phyloP scores from a whole-genome alignment of 2,113 vertebrate genomes.

The Oreotrochilus melanogaster region DNA sequence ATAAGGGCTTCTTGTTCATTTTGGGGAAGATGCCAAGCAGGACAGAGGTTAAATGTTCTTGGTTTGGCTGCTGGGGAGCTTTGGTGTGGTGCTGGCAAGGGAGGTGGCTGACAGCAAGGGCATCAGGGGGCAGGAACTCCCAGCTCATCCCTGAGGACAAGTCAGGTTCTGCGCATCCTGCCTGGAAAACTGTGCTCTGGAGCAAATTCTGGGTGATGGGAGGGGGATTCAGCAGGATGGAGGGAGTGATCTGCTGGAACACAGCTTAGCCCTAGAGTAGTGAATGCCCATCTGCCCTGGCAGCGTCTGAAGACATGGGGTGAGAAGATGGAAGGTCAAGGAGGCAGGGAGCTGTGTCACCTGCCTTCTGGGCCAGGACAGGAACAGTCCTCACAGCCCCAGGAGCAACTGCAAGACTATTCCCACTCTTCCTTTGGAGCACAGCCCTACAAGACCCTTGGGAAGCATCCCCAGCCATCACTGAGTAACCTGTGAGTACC shows the following conservation, averaged over 20 bases:
- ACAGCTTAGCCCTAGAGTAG: neutral
- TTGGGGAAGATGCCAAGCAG: neutral
- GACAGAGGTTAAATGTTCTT: neutral
- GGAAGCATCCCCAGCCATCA: neutral
- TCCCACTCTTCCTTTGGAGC: neutral
- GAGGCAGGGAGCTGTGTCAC: neutral
- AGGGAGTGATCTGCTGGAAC: neutral
- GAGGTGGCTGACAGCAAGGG: neutral
- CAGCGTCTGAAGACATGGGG: neutral
- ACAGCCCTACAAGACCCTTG: neutral
- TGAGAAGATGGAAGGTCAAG: neutral
- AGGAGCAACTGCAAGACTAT: neutral
- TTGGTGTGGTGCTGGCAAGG: neutral
- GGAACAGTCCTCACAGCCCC: rapidly evolving
- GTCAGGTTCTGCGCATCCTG: neutral
- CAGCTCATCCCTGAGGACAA: neutral
- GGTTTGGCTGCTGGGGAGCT: neutral
- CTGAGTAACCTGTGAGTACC: rapidly evolving
- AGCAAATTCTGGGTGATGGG: neutral
- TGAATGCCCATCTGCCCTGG: neutral
- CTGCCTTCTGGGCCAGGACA: neutral
- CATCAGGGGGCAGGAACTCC: neutral
- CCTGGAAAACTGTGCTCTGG: rapidly evolving
- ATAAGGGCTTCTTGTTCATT: neutral
- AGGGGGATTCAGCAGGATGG: neutral